A percentile compares a stretch with the other conserved stretches of the same genome.
phyloP scores from a whole-genome alignment of 2,888 invertebrate species.

The Callyntrura guangdongensis region DNA sequence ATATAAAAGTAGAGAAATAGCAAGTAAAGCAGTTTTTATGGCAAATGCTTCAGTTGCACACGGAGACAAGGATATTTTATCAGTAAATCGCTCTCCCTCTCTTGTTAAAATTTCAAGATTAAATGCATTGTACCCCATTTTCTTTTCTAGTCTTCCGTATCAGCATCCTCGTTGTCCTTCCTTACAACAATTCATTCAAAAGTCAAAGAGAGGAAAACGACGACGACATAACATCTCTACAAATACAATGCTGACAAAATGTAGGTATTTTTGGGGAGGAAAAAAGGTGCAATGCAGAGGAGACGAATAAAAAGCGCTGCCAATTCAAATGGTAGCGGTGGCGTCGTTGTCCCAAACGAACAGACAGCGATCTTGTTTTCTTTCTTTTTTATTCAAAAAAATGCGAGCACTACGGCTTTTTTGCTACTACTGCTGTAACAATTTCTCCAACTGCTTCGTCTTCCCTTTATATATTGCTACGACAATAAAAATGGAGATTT shows the following conservation, averaged over 20 bases:
- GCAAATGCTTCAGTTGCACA: slow-evolving; percentile 20
- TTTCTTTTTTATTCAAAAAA: not conserved
- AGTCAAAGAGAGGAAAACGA: not conserved
- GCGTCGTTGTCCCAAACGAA: not conserved
- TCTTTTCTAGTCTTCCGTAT: not conserved
- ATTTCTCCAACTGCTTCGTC: too few species aligned
- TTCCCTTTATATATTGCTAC: not conserved
- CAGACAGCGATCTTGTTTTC: not conserved
- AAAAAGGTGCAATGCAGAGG: slow-evolving; percentile 23
- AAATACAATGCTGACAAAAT: not conserved
- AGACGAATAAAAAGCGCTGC: not conserved
- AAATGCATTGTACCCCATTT: slow-evolving; percentile 26
- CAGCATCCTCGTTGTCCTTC: not conserved
- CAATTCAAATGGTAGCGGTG: not conserved
- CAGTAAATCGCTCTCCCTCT: not conserved
- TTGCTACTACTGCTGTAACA: too few species aligned
- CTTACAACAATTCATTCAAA: not conserved
- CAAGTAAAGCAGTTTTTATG: slow-evolving; percentile 4
- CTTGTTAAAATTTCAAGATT: slow-evolving; percentile 39
- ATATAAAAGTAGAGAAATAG: not conserved
- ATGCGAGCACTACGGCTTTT: not conserved
- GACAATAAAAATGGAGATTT: slow-evolving; percentile 10
- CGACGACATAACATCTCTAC: too few species aligned
- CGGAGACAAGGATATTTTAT: not conserved
- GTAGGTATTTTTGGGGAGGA: not conserved